Evolutionary conservation across 2,113 vertebrate species (phyloP).

Genomic region (Cricetomys ansorgei): DNA sequence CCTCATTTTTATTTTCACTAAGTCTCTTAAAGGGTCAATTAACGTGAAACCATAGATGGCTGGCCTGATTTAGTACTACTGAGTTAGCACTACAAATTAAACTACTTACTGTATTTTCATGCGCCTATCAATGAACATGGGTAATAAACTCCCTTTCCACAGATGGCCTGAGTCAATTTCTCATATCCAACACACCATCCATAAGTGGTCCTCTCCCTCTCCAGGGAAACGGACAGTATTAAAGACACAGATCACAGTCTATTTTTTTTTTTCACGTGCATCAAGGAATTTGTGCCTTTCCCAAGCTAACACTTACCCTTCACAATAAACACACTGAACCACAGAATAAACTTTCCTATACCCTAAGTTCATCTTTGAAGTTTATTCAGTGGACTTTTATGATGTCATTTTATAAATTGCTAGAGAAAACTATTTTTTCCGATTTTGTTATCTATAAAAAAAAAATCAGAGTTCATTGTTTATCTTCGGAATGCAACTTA

Average conservation of each 20-base stretch:
- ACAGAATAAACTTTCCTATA: not conserved
- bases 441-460: constrained; percentile 39
- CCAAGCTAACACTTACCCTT: not conserved
- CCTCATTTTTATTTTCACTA: constrained; percentile 20
- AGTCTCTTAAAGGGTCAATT: not conserved
- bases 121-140: not conserved
- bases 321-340: not conserved
- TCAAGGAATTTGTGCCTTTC: not conserved
- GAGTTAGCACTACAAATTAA: not conserved
- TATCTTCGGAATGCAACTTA: not conserved
- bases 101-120: not conserved
- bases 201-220: not conserved
- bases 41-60: not conserved
- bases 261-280: constrained; percentile 43
- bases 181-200: not conserved
- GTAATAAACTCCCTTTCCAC: not conserved
- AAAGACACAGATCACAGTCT: not conserved
- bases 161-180: not conserved
- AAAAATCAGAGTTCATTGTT: constrained; percentile 1
- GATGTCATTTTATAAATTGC: constrained; percentile 22
- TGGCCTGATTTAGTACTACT: not conserved
- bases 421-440: constrained; percentile 28
- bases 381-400: not conserved
- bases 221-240: not conserved
- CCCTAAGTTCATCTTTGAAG: not conserved